A percentile compares a stretch with the other conserved stretches of the same genome.
Evolutionary conservation across 2,888 invertebrate genomes (phyloP).

Genomic region (Orthosia cruda): DNA sequence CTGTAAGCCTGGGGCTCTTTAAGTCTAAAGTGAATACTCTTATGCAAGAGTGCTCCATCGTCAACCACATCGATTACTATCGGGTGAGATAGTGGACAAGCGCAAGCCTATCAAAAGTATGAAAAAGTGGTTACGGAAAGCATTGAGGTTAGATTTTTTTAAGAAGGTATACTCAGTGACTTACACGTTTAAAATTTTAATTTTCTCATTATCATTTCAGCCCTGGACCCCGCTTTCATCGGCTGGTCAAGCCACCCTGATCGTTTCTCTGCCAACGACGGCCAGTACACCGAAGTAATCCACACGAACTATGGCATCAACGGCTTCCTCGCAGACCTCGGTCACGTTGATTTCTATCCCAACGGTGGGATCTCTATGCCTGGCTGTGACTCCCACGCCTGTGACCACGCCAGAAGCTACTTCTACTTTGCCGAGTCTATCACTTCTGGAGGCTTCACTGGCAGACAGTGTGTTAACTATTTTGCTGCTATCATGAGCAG

Average conservation of each 20-base stretch:
- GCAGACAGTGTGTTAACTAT: conserved; percentile 79
- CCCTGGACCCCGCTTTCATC: conserved; percentile 80
- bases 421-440: conserved; percentile 83
- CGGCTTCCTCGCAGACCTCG: conserved; percentile 79
- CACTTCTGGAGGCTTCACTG: conserved; percentile 78
- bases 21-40: too few species aligned
- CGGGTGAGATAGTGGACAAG: too few species aligned
- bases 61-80: too few species aligned
- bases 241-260: conserved; percentile 82
- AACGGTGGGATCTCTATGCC: conserved; percentile 85
- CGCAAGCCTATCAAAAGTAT: too few species aligned
- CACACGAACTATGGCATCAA: conserved; percentile 83
- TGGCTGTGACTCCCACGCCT: conserved; percentile 80
- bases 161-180: neutral
- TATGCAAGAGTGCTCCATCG: too few species aligned
- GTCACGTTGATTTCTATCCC: conserved; percentile 83
- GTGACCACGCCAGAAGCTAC: conserved; percentile 80
- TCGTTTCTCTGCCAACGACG: conserved; percentile 78
- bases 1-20: too few species aligned
- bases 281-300: conserved; percentile 82
- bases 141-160: neutral
- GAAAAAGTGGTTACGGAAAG: too few species aligned
- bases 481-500: conserved; percentile 76
- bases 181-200: neutral
- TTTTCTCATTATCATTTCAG: conserved; percentile 65